Base-by-base conservation (phyloP, 2,888 invertebrate genomes). In the Pycnomerus fuliginosus region DNA sequence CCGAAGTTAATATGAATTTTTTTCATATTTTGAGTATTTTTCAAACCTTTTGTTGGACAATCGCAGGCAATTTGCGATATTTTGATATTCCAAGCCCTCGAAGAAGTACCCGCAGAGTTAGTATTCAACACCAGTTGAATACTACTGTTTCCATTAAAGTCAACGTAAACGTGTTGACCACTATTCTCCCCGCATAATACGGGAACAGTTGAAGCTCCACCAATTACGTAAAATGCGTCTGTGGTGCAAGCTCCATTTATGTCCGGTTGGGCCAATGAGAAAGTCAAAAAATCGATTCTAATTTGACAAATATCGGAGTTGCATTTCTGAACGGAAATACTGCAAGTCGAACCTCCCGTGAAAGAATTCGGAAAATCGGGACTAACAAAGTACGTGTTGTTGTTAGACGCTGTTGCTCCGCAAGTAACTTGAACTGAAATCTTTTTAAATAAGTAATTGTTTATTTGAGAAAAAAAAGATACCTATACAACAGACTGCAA, bases 401-500 rank as follows among this genome's bases (percentile, higher is more conserved):
- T 90, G 30, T 82, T 79, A 29, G 79, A 78, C 0, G 85, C 82
- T 4, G 50, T 39, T 0, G 44, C 42, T 0, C 87, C 87, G 55
- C 90, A 91, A 0, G 82, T 74, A 55, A 80, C 78, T 55, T 83
- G 79, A 61, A 87, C 90, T 90, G 64, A 20, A 68, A 70, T 10
- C 27, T 7, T 4, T 4, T 27, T 4, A 27, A 5, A 48, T 25
- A 10, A 31, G 28, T 2, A 17, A 22, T 12, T 27, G n/a, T 32
- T 17, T 3, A 11, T 16, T 16, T 16, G 8, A 8, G 20, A 20
- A 15, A 3, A 23, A 2, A 4, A 12, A 11, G n/a, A 3, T 75
- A 91, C 92, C 83, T 46, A 90, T 79, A 65, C 92, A 92, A 66
- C 92, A 92, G 42, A 86, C 80, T 2, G 90, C 91, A 59, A 87